Evolutionary conservation across 2,888 invertebrate genomes (phyloP), one percentile per base, ranked within the genome.

Genomic region (Cephonodes hylas): DNA sequence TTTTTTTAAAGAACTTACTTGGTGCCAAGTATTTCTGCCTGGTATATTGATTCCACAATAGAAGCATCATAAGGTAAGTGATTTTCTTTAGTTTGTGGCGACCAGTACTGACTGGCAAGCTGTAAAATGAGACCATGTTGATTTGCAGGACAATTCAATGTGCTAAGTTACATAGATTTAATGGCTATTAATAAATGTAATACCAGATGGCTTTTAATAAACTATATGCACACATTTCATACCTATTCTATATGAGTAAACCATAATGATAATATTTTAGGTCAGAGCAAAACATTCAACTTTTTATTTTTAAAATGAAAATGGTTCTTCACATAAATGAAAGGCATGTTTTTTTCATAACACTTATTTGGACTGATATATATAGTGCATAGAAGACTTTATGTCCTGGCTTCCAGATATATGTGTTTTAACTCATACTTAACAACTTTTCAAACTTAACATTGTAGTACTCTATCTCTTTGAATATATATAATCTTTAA

Each of bases 101-200:
- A 96, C 99, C 99, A 99, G 83, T 97, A 98, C 80, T 97, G 96
- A 66, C 96, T 95, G 1, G 99, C 97, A 27, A 99, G 93, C 98
- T 98, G 90, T 61, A 74, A 79, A 77, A 76, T 71, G 73, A 71
- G 83, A 88, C 90, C 90, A 91, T 84, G 80, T 84, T 82, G 86
- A 85, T 84, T 88, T 85, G 44, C 84, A 58, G 45, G 46, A 62
- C 61, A 89, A 89, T 84, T 92, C 89, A 86, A 83, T 88, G 84
- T 77, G 87, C 87, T 81, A 65, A 79, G 86, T 85, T 83, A 76
- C 76, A 86, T 87, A 88, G 92, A 91, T 91, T 92, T 88, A 31
- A 63, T 66, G 53, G 63, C 58, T 66, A 61, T 53, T 53, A 31
- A 53, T 53, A 53, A 53, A 27, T 18, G 10, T 64, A 84, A 85